These are phyloP conservation scores for Nemotelus pantherinus DNA, from an alignment of 2,888 invertebrate species.

Conservation along the genomic window DNA sequence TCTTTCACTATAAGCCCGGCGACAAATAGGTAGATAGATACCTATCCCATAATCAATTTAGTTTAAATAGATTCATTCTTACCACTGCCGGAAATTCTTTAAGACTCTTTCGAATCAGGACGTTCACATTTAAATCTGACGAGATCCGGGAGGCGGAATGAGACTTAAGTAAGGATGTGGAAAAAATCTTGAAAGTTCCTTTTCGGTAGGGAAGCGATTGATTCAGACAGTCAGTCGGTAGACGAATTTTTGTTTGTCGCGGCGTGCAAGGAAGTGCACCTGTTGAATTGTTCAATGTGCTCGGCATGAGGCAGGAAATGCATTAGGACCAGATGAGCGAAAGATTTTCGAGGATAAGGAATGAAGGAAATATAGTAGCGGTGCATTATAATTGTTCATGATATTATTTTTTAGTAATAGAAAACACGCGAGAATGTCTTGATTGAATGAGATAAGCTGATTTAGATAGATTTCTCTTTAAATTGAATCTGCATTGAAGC, in stretches of 20 bases:
- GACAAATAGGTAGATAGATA: not conserved
- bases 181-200: too few relatives aligned
- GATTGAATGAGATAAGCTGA: too few relatives aligned
- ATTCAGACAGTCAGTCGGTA: not conserved
- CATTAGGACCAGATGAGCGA: not conserved
- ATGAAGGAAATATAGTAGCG: too few relatives aligned
- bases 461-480: too few relatives aligned
- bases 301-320: not conserved
- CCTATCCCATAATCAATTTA: not conserved
- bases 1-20: not conserved
- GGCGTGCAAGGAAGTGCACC: not conserved
- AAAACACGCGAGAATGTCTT: too few relatives aligned
- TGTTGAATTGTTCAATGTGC: not conserved
- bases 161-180: too few relatives aligned
- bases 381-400: too few relatives aligned
- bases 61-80: not conserved
- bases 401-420: too few relatives aligned
- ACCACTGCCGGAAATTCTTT: not conserved
- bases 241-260: not conserved
- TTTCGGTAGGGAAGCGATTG: not conserved
- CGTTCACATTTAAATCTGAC: not conserved
- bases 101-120: not conserved
- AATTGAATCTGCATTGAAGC: too few relatives aligned
- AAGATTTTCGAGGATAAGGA: too few relatives aligned
- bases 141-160: too few relatives aligned